Evolutionary conservation across 1,140 invertebrate genomes (phyloP).

Genomic region (Sitodiplosis mosellana): DNA sequence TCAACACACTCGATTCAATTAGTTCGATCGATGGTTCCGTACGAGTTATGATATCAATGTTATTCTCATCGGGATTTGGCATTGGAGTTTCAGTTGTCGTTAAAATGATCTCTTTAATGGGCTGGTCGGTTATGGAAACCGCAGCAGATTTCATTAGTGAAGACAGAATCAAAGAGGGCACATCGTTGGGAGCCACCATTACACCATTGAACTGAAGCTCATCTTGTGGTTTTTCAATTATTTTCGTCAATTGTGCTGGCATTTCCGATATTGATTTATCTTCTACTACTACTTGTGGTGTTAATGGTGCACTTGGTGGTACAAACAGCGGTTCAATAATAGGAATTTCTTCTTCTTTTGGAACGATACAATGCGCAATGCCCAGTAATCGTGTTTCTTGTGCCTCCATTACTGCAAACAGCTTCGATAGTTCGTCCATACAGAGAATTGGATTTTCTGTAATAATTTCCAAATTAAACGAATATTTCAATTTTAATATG

Average conservation of each 20-base stretch:
- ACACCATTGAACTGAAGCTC: constrained; percentile 27
- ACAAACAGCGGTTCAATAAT: constrained; percentile 26
- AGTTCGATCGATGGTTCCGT: neutral
- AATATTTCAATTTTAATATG: constrained; percentile 1
- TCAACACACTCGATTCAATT: neutral
- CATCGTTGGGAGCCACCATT: constrained; percentile 27
- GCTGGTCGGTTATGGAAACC: constrained; percentile 15
- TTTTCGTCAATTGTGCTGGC: constrained; percentile 16
- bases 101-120: neutral
- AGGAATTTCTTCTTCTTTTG: constrained; percentile 28
- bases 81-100: neutral
- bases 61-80: neutral
- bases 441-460: constrained; percentile 59
- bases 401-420: constrained; percentile 41
- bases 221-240: too few relatives aligned
- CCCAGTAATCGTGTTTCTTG: constrained; percentile 48
- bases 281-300: constrained; percentile 17
- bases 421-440: constrained; percentile 43
- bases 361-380: constrained; percentile 32
- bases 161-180: constrained; percentile 26
- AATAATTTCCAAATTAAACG: constrained; percentile 15
- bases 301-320: constrained; percentile 17
- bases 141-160: constrained; percentile 19
- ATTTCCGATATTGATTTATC: constrained; percentile 14
- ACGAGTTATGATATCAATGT: neutral